phyloP scores from a whole-genome alignment of 2,113 vertebrate genomes.

The Notarius lentiginosus region DNA sequence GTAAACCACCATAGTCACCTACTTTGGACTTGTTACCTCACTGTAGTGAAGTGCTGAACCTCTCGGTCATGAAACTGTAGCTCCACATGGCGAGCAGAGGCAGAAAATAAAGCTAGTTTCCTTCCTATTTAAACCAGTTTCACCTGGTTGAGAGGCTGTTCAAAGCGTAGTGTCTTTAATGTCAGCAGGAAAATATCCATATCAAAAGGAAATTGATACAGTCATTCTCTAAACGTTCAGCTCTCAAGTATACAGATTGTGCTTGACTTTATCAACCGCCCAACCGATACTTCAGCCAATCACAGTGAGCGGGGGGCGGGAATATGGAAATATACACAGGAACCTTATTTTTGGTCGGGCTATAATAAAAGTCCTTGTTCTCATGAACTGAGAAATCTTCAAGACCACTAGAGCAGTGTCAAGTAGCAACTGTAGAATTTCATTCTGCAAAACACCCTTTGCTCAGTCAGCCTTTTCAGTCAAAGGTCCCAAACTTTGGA shows the following conservation, averaged over 20 bases:
- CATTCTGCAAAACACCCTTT: too few species aligned
- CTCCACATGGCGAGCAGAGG: conserved; percentile 4
- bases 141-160: neutral
- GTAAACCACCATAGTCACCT: neutral
- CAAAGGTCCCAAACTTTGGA: too few species aligned
- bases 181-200: neutral
- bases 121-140: neutral
- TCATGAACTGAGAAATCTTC: neutral
- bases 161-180: neutral
- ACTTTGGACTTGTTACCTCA: neutral
- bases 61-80: conserved; percentile 6
- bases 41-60: neutral
- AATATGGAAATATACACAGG: neutral
- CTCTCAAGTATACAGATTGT: too few species aligned
- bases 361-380: conserved; percentile 29
- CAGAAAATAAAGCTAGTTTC: neutral
- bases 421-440: too few species aligned
- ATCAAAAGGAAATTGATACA: neutral
- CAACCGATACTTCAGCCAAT: conserved; percentile 14
- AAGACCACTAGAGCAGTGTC: too few species aligned
- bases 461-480: too few species aligned
- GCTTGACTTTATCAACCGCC: neutral
- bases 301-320: conserved; percentile 17
- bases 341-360: neutral
- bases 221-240: too few species aligned